A percentile compares a stretch with the other conserved stretches of the same genome.
phyloP scores from a whole-genome alignment of 2,113 vertebrate species.

The Hippocampus comes region DNA sequence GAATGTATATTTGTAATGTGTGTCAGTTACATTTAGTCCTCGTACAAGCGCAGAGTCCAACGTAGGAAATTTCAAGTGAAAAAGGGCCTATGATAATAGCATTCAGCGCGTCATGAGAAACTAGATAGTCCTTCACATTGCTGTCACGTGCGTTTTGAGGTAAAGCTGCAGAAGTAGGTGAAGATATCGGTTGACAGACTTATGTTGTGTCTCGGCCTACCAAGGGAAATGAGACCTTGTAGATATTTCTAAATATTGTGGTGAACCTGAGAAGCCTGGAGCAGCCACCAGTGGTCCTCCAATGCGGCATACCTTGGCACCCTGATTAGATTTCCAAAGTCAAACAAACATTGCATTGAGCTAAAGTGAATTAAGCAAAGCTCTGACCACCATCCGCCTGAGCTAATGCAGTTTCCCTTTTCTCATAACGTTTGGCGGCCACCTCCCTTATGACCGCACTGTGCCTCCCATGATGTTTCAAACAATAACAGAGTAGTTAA shows the following conservation, averaged over 20 bases:
- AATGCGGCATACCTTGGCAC: slow-evolving; percentile 31
- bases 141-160: slow-evolving; percentile 14
- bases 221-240: slow-evolving; percentile 8
- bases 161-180: slow-evolving; percentile 10
- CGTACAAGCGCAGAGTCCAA: slow-evolving; percentile 13
- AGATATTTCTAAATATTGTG: slow-evolving; percentile 12
- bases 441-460: slow-evolving; percentile 23
- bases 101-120: slow-evolving; percentile 20
- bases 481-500: slow-evolving; percentile 31
- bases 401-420: slow-evolving; percentile 48
- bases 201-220: slow-evolving; percentile 9
- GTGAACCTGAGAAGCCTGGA: slow-evolving; percentile 28
- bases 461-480: slow-evolving; percentile 50
- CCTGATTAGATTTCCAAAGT: slow-evolving; percentile 53
- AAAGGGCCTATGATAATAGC: background rate
- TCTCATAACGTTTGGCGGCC: slow-evolving; percentile 34
- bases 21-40: slow-evolving; percentile 23
- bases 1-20: slow-evolving; percentile 38
- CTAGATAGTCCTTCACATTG: slow-evolving; percentile 41
- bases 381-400: slow-evolving; percentile 48
- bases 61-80: background rate
- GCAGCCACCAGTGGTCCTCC: slow-evolving; percentile 27
- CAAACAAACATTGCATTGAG: slow-evolving; percentile 53
- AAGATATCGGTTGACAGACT: slow-evolving; percentile 11
- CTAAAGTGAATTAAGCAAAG: slow-evolving; percentile 60